Percentiles rank a stretch among this genome's conserved stretches.
Evolutionary conservation across 2,888 invertebrate genomes (phyloP).

Genomic region (Macrosoma leucophasiata): DNA sequence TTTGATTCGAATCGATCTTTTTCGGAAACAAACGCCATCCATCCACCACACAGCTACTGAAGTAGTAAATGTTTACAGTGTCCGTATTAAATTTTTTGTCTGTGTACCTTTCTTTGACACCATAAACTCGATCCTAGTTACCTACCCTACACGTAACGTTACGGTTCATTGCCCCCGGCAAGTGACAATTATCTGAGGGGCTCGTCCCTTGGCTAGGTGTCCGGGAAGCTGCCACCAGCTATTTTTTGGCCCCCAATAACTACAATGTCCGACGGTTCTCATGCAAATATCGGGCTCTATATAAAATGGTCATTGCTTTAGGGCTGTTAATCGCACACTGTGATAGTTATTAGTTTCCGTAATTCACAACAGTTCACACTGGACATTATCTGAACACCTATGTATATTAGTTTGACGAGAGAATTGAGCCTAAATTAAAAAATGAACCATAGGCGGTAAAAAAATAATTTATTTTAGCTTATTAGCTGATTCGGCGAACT

Average conservation of each 20-base stretch:
- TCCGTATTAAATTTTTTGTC: slow-evolving; percentile 13
- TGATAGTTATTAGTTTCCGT: slow-evolving; percentile 37
- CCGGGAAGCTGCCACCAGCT: slow-evolving; percentile 29
- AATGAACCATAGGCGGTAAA: too few relatives aligned
- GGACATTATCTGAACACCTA: too few relatives aligned
- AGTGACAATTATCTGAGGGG: slow-evolving; percentile 48
- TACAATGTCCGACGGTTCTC: slow-evolving; percentile 2
- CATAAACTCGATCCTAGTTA: slow-evolving; percentile 21
- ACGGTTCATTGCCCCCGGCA: slow-evolving; percentile 46
- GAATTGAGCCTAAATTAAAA: too few relatives aligned
- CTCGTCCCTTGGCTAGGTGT: slow-evolving; percentile 37
- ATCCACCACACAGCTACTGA: too few relatives aligned
- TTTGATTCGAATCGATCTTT: too few relatives aligned
- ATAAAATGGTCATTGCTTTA: slow-evolving; percentile 26
- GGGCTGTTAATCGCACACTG: slow-evolving; percentile 32
- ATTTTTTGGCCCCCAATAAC: slow-evolving; percentile 27
- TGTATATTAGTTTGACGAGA: too few relatives aligned
- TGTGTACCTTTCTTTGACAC: slow-evolving; percentile 13
- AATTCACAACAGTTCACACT: slow-evolving; percentile 32
- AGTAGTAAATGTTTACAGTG: too few relatives aligned
- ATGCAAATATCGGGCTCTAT: slow-evolving; percentile 17
- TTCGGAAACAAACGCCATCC: too few relatives aligned
- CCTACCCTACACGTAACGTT: slow-evolving; percentile 29
- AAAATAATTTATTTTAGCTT: too few relatives aligned
- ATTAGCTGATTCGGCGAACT: too few relatives aligned